These are phyloP conservation scores for Channa striata DNA, from an alignment of 2,797 vertebrate species.

Conservation along the genomic window DNA sequence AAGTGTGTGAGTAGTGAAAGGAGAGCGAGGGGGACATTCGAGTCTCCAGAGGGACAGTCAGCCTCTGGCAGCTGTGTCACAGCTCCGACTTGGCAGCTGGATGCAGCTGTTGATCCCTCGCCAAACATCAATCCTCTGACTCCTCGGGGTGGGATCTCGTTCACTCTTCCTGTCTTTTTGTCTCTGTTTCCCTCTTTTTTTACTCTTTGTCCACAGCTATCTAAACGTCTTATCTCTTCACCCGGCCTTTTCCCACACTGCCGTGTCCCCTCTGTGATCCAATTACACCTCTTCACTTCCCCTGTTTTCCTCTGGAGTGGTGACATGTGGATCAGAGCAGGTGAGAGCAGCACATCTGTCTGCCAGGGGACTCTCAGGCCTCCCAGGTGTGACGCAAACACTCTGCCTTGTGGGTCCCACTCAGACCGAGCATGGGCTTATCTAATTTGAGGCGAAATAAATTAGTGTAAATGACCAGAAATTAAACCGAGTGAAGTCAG, in stretches of 20 bases:
- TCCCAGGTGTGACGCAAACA: conserved; percentile 36
- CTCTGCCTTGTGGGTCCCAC: conserved; percentile 42
- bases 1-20: conserved; percentile 60
- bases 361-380: conserved; percentile 37
- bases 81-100: conserved; percentile 68
- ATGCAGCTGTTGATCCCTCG: conserved; percentile 71
- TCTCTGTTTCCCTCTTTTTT: conserved; percentile 45
- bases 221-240: conserved; percentile 65
- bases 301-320: conserved; percentile 42
- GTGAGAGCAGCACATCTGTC: conserved; percentile 74
- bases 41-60: conserved; percentile 64
- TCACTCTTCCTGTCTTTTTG: conserved; percentile 53
- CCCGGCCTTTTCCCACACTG: conserved; percentile 71
- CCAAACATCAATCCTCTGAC: conserved; percentile 48
- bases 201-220: conserved; percentile 37
- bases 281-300: conserved; percentile 62
- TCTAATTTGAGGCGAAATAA: conserved; percentile 55
- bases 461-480: conserved; percentile 56
- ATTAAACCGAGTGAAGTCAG: conserved; percentile 60
- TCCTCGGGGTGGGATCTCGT: conserved; percentile 45
- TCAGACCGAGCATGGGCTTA: conserved; percentile 48
- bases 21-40: conserved; percentile 36
- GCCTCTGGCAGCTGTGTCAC: conserved; percentile 67
- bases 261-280: conserved; percentile 55
- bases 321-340: conserved; percentile 69